A percentile compares a stretch with the other conserved stretches of the same genome.
These are phyloP conservation scores for Ceratosolen fusciceps DNA, from an alignment of 1,140 invertebrate genomes.

Conservation along the genomic window DNA sequence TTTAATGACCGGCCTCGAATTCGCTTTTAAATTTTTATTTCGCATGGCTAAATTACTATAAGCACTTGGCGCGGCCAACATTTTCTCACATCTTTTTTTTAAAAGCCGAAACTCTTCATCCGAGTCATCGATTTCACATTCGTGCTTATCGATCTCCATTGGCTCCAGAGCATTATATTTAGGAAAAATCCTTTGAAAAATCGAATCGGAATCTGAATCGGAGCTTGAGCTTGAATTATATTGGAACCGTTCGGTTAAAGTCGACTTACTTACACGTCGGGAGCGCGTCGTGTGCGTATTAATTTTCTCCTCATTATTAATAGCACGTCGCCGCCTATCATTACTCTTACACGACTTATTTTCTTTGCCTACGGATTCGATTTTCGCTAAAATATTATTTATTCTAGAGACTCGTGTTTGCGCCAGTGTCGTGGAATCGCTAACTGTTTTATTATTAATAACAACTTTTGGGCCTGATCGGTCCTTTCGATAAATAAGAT, in stretches of 20 bases:
- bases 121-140: neutral
- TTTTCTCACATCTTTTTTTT: neutral
- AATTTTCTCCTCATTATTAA: neutral
- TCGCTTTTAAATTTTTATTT: neutral
- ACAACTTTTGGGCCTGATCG: neutral
- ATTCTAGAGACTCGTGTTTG: neutral
- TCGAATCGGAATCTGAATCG: neutral
- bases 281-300: neutral
- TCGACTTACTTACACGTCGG: neutral
- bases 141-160: neutral
- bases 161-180: constrained; percentile 25
- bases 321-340: neutral
- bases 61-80: neutral
- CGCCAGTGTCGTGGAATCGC: neutral
- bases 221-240: neutral
- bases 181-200: neutral
- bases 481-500: constrained; percentile 24
- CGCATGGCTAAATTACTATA: neutral
- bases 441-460: neutral
- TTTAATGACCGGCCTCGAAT: neutral
- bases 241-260: neutral
- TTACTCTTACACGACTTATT: neutral
- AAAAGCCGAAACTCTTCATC: constrained; percentile 20
- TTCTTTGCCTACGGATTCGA: neutral
- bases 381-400: neutral